phyloP scores from a whole-genome alignment of 2,888 invertebrate genomes.

The Ligdia adustata region DNA sequence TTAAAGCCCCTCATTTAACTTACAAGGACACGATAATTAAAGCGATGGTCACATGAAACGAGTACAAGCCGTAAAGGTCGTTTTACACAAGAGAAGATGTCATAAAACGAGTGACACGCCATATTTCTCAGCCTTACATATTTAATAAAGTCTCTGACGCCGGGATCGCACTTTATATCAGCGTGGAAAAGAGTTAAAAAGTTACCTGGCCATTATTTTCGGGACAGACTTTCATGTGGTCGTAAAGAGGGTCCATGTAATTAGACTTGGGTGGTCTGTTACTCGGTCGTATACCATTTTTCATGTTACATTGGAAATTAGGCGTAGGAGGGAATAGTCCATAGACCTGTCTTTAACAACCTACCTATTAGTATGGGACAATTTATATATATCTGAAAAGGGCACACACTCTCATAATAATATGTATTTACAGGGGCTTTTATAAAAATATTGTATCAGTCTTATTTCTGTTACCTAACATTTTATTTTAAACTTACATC shows the following conservation, averaged over 20 bases:
- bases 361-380: no score
- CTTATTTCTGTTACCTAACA: no score
- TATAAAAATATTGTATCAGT: no score
- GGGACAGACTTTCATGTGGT: constrained; percentile 34
- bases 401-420: no score
- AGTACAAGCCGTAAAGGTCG: constrained; percentile 2
- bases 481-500: no score
- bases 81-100: neutral
- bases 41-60: neutral
- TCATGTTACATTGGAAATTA: constrained; percentile 12
- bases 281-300: constrained; percentile 23
- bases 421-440: no score
- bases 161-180: constrained; percentile 8
- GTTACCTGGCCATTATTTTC: constrained; percentile 27
- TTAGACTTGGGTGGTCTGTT: constrained; percentile 23
- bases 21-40: constrained; percentile 4
- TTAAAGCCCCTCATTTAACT: neutral
- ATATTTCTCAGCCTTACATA: constrained; percentile 18
- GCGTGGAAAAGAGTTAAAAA: constrained; percentile 31
- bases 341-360: no score
- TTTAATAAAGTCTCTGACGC: constrained; percentile 20
- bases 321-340: no score
- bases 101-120: constrained; percentile 2
- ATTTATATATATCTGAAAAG: no score
- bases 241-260: constrained; percentile 32